A percentile compares a stretch with the other conserved stretches of the same genome.
These are phyloP conservation scores for Matsumurasca onukii DNA, from an alignment of 1,140 invertebrate genomes.

Conservation along the genomic window DNA sequence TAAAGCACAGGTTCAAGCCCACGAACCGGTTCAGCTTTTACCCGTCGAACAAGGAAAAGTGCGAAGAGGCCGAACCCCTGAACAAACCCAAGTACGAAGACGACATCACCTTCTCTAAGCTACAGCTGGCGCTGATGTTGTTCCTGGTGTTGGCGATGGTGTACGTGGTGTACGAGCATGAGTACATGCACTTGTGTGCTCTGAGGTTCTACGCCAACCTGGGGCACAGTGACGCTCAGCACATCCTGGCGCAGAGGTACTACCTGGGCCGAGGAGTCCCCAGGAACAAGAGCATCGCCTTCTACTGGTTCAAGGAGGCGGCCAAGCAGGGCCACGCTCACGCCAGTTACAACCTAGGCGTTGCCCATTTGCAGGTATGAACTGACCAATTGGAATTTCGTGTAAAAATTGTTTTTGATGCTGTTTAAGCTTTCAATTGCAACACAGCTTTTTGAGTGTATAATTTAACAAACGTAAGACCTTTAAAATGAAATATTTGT, in stretches of 20 bases:
- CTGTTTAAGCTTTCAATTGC: too few species aligned
- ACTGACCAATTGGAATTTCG: too few species aligned
- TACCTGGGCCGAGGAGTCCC: not conserved
- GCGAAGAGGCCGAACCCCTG: not conserved
- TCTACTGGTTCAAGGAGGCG: constrained; percentile 18
- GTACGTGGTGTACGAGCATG: constrained; percentile 58
- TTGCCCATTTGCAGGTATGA: constrained; percentile 11
- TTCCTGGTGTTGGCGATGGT: constrained; percentile 47
- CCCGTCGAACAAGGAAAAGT: too few species aligned
- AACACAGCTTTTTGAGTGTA: too few species aligned
- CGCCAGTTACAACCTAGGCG: constrained; percentile 16
- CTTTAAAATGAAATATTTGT: too few species aligned
- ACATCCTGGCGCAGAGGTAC: constrained; percentile 16
- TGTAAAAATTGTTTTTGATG: too few species aligned
- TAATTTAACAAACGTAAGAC: too few species aligned
- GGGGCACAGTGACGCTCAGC: constrained; percentile 13
- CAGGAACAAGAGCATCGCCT: constrained; percentile 10
- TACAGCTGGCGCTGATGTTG: not conserved
- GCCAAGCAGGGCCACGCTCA: constrained; percentile 12
- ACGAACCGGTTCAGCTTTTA: too few species aligned
- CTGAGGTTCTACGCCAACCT: constrained; percentile 20
- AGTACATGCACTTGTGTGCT: constrained; percentile 43
- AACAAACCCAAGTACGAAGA: too few species aligned
- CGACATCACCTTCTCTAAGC: not conserved
- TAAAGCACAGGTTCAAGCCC: too few species aligned